Percentiles rank a stretch among this genome's conserved stretches.
Conservation (phyloP, 2,113 vertebrate species). For the Prochilodus magdalenae region DNA sequence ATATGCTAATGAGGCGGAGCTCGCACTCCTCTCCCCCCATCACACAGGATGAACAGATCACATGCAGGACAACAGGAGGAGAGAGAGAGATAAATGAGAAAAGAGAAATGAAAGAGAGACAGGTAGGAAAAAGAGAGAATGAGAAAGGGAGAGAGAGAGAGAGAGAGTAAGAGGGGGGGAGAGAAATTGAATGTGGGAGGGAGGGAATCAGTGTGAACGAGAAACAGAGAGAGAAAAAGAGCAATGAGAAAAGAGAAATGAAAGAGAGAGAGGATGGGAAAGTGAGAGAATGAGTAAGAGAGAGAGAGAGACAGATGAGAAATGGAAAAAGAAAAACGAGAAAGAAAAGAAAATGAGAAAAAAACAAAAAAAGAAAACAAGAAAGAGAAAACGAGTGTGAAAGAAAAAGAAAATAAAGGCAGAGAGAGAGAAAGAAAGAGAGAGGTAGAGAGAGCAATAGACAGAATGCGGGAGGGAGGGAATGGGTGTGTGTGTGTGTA, state of each 20-base stretch:
- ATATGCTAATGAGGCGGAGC: slow-evolving; percentile 12
- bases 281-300: background rate
- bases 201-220: too few relatives aligned
- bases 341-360: background rate
- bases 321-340: background rate
- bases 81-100: background rate
- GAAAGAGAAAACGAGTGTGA: background rate
- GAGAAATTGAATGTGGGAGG: too few relatives aligned
- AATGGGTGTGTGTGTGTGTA: background rate
- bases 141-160: background rate
- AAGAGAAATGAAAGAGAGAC: too few relatives aligned
- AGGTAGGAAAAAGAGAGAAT: background rate
- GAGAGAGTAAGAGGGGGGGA: too few relatives aligned
- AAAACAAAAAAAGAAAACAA: too few relatives aligned
- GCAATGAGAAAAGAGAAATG: background rate
- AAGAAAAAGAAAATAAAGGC: background rate
- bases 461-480: too few relatives aligned
- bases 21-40: background rate
- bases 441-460: background rate
- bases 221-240: background rate
- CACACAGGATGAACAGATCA: too few relatives aligned
- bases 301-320: background rate
- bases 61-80: too few relatives aligned
- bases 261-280: background rate
- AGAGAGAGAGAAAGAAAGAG: background rate